These are phyloP conservation scores for Siphamia tubifer DNA, from an alignment of 2,113 vertebrate genomes.

Conservation along the genomic window DNA sequence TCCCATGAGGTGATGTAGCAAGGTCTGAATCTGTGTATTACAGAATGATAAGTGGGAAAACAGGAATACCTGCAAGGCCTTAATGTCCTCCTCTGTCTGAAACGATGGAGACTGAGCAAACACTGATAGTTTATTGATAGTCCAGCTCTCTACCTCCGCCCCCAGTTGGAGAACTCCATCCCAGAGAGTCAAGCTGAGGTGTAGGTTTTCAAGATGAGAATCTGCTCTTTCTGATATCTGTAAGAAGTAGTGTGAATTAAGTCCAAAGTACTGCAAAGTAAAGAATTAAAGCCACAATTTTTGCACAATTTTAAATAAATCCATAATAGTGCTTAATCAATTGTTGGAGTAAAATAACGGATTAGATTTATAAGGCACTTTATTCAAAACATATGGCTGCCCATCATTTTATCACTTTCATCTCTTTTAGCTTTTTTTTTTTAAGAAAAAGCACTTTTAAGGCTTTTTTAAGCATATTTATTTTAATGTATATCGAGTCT, in stretches of 20 bases:
- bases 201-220: slow-evolving; percentile 83
- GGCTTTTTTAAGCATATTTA: no score
- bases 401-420: no score
- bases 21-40: neutral
- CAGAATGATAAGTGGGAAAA: neutral
- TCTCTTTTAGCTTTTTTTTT: no score
- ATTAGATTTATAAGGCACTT: no score
- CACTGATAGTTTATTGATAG: slow-evolving; percentile 55
- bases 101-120: slow-evolving; percentile 68
- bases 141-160: slow-evolving; percentile 80
- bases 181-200: slow-evolving; percentile 85
- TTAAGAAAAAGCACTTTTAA: no score
- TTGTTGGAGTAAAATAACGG: no score
- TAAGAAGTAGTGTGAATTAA: neutral
- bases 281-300: no score
- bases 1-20: neutral
- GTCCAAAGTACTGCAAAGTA: no score
- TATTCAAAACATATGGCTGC: no score
- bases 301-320: no score
- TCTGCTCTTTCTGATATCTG: slow-evolving; percentile 91
- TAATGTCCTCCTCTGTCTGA: slow-evolving; percentile 76
- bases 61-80: slow-evolving; percentile 80
- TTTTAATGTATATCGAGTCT: no score
- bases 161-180: slow-evolving; percentile 84
- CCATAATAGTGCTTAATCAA: no score